Percentiles rank a stretch among this genome's conserved stretches.
phyloP scores from a whole-genome alignment of 2,888 invertebrate species.

The Fabriciana adippe region DNA sequence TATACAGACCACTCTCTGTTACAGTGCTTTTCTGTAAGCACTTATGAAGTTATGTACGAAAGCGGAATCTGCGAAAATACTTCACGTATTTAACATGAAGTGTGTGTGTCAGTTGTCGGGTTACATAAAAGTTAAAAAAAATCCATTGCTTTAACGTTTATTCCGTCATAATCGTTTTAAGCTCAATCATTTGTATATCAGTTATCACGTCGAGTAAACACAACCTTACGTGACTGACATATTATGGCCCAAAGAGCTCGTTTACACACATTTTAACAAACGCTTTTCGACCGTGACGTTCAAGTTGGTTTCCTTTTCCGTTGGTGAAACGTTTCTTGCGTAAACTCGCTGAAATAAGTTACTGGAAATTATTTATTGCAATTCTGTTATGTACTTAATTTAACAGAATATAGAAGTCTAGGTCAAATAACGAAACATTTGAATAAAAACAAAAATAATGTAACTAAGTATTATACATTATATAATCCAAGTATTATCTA shows the following conservation, averaged over 20 bases:
- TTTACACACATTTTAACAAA: constrained; percentile 34
- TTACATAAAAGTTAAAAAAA: too few species aligned
- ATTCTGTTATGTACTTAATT: constrained; percentile 6
- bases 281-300: constrained; percentile 57
- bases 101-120: too few species aligned
- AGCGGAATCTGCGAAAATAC: too few species aligned
- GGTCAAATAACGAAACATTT: too few species aligned
- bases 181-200: constrained; percentile 18
- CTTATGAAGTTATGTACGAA: too few species aligned
- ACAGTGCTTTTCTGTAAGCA: too few species aligned
- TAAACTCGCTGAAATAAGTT: constrained; percentile 51
- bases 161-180: constrained; percentile 2
- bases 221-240: constrained; percentile 27
- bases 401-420: neutral
- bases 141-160: too few species aligned
- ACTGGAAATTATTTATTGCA: constrained; percentile 25
- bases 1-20: too few species aligned
- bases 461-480: neutral
- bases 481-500: too few species aligned
- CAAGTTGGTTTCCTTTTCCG: constrained; percentile 72
- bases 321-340: constrained; percentile 73
- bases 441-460: neutral
- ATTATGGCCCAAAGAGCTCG: constrained; percentile 22
- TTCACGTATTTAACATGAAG: too few species aligned
- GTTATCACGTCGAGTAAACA: constrained; percentile 13